A percentile compares a stretch with the other conserved stretches of the same genome.
Conservation (phyloP, 2,888 invertebrate species). For the Hetaerina titia region DNA sequence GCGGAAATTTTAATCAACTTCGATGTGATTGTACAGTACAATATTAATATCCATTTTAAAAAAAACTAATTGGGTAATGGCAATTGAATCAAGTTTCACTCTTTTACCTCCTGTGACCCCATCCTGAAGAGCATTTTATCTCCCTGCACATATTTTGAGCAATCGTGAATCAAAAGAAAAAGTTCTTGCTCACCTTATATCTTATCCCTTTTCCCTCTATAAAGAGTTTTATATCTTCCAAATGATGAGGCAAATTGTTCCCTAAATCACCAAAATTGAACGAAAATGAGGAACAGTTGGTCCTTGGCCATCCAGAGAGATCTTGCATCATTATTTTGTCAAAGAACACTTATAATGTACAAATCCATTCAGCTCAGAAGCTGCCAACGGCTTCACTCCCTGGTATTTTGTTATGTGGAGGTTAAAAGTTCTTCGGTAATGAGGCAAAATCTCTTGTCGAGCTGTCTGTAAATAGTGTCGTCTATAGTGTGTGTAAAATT, state of each 20-base stretch:
- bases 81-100: background rate
- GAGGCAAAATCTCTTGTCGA: constrained; percentile 62
- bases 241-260: constrained; percentile 22
- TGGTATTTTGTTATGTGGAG: constrained; percentile 4
- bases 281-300: background rate
- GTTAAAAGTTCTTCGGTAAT: constrained; percentile 42
- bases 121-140: constrained; percentile 44
- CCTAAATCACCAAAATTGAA: background rate
- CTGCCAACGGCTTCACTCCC: constrained; percentile 12
- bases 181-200: background rate
- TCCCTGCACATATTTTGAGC: constrained; percentile 6
- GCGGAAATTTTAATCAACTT: constrained; percentile 28
- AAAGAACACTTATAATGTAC: constrained; percentile 53
- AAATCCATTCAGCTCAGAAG: constrained; percentile 18
- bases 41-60: constrained; percentile 37
- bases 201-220: background rate
- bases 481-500: constrained; percentile 64
- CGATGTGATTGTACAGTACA: constrained; percentile 61
- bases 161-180: background rate
- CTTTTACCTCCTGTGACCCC: background rate
- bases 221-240: constrained; percentile 5
- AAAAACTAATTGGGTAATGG: constrained; percentile 26
- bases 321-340: constrained; percentile 34
- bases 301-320: constrained; percentile 13
- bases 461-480: constrained; percentile 62